Evolutionary conservation across 2,888 invertebrate genomes (phyloP), one percentile per base, ranked within the genome.

Genomic region (Conops quadrifasciatus): DNA sequence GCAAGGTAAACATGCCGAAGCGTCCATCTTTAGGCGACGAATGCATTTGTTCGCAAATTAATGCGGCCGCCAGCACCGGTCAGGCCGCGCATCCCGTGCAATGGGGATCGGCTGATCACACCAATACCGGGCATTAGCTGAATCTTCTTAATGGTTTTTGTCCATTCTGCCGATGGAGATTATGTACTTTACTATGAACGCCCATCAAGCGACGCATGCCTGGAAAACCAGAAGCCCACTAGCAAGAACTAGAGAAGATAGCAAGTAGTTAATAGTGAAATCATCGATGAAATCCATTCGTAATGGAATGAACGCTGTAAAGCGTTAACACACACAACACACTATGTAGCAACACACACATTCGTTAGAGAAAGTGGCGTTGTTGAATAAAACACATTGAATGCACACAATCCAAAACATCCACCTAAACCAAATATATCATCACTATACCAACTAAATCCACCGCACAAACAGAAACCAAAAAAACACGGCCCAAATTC

Each of bases 111-210:
- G 60, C 28, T 51, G 36, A 13, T 36, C 60, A 65, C 71, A 70
- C 19, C 66, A 78, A 80, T 81, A 78, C 80, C 78, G 78, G 80
- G 83, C 83, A 81, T 78, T 78, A 81, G 83, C 79, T 81, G 85
- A 85, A 85, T 85, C 84, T 81, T 81, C 81, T 84, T 84, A 84
- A 84, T 84, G 84, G 84, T 84, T 84, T 84, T 84, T 83, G 84
- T 82, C 84, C 84, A 85, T 84, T 84, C 84, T 84, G 83, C 77
- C 84, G 78, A 84, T 85, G 84, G 84, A 84, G 81, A 84, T 84
- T 84, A 84, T 84, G 84, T 84, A 84, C 84, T 84, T 84, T 84
- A 84, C 84, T 84, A 84, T 84, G 84, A 84, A 83, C 82, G 83
- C 80, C 62, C 60, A 62, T 68, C 68, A 68, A 62, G 49, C 68